Conservation (phyloP, 1,140 invertebrate species). For the Trichomalopsis sarcophagae region DNA sequence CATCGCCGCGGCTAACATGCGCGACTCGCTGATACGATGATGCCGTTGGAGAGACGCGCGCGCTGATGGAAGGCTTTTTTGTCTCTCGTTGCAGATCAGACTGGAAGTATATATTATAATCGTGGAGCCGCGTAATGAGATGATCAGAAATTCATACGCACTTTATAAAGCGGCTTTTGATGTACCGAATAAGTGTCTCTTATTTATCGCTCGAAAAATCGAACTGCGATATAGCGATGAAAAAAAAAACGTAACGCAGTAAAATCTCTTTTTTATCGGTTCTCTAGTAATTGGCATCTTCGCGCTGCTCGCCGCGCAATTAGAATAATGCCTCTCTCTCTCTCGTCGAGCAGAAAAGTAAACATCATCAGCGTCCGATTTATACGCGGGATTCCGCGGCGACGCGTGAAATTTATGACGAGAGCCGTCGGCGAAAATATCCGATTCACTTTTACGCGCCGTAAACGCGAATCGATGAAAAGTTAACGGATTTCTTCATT, state of each 20-base stretch:
- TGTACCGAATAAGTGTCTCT: background rate
- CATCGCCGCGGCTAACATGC: background rate
- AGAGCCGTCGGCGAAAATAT: background rate
- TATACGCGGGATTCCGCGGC: background rate
- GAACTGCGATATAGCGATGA: background rate
- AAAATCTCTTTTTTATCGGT: background rate
- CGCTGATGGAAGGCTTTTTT: background rate
- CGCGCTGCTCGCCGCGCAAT: background rate
- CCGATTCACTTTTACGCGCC: conserved; percentile 10
- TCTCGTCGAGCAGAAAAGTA: conserved; percentile 6
- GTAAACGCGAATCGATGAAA: background rate
- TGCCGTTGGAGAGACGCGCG: background rate
- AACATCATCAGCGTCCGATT: conserved; percentile 24
- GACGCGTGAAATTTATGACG: conserved; percentile 24
- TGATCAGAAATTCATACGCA: background rate
- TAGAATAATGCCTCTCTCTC: conserved; percentile 5
- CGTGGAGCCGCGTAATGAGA: background rate
- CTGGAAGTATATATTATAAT: too few relatives aligned
- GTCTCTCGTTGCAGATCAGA: too few relatives aligned
- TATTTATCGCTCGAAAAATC: background rate
- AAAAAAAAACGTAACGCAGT: background rate
- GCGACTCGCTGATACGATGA: background rate
- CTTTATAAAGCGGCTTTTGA: background rate
- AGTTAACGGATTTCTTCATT: conserved; percentile 16
- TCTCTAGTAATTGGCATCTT: background rate